These are phyloP conservation scores for Calephelis virginiensis DNA, from an alignment of 1,140 invertebrate species.

Conservation along the genomic window DNA sequence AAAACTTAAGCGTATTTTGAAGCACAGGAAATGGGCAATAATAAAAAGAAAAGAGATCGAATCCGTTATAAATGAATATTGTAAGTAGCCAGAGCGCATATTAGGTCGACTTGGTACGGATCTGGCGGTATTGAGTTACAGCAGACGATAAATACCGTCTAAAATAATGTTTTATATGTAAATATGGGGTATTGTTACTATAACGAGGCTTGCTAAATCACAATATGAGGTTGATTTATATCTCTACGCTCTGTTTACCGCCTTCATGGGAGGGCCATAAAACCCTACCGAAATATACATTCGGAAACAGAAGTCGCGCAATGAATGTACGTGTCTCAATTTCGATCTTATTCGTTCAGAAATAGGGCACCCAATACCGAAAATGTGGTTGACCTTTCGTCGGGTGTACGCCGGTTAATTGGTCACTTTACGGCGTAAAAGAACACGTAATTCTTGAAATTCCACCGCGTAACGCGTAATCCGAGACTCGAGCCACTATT, in stretches of 20 bases:
- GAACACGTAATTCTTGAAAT: constrained; percentile 46
- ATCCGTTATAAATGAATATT: constrained; percentile 56
- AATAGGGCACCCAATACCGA: constrained; percentile 18
- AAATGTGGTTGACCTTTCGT: constrained; percentile 25
- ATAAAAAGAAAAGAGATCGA: constrained; percentile 35
- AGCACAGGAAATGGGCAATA: constrained; percentile 37
- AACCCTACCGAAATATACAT: constrained; percentile 50
- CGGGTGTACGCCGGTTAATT: constrained; percentile 47
- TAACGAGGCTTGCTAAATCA: constrained; percentile 75
- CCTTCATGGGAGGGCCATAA: constrained; percentile 69
- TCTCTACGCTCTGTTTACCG: constrained; percentile 66
- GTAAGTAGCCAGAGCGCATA: constrained; percentile 38
- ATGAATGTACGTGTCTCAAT: constrained; percentile 5
- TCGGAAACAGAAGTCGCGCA: constrained; percentile 8
- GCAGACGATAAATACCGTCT: constrained; percentile 62
- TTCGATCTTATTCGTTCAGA: constrained; percentile 20
- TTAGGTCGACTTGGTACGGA: constrained; percentile 38
- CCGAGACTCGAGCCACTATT: constrained; percentile 34
- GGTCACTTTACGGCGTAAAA: constrained; percentile 48
- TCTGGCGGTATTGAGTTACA: constrained; percentile 60
- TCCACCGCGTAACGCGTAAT: constrained; percentile 45
- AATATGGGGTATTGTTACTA: constrained; percentile 72
- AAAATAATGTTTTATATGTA: constrained; percentile 76
- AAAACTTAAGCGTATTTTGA: constrained; percentile 19
- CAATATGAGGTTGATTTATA: constrained; percentile 77